Percentiles rank a stretch among this genome's conserved stretches.
These are phyloP conservation scores for Solenodon paradoxus DNA, from an alignment of 2,113 vertebrate species.

Conservation along the genomic window DNA sequence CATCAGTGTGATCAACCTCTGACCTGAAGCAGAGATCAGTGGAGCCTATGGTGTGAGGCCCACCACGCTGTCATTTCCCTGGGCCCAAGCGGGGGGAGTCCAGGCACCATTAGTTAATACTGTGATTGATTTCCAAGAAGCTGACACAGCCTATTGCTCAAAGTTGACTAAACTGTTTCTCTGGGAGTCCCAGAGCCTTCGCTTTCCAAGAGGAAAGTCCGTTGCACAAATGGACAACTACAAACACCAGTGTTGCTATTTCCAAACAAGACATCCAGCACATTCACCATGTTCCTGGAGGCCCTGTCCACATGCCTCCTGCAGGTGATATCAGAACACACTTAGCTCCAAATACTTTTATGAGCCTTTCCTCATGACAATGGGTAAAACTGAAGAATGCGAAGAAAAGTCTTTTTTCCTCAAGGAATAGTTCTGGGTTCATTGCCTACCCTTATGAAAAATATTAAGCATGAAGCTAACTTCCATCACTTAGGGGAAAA, in stretches of 20 bases:
- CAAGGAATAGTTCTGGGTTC: not conserved
- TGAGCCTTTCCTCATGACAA: not conserved
- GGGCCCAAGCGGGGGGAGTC: too few species aligned
- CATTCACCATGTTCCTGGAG: not conserved
- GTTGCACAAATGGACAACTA: too few species aligned
- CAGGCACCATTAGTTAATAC: too few species aligned
- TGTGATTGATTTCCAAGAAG: too few species aligned
- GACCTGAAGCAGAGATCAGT: too few species aligned
- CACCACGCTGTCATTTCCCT: too few species aligned
- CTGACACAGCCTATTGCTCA: too few species aligned
- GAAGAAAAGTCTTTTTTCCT: not conserved
- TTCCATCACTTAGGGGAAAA: not conserved
- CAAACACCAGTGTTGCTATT: not conserved
- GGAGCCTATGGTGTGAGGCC: too few species aligned
- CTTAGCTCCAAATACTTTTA: not conserved
- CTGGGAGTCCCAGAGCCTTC: too few species aligned
- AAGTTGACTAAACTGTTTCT: too few species aligned
- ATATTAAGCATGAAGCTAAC: not conserved
- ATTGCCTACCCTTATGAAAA: not conserved
- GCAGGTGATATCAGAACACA: not conserved
- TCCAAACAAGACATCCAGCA: not conserved
- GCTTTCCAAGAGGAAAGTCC: too few species aligned
- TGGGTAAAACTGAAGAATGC: not conserved
- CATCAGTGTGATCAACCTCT: too few species aligned
- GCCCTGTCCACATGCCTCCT: not conserved